Base-by-base conservation (phyloP, 2,888 invertebrate genomes). In the Drosophila helvetica region DNA sequence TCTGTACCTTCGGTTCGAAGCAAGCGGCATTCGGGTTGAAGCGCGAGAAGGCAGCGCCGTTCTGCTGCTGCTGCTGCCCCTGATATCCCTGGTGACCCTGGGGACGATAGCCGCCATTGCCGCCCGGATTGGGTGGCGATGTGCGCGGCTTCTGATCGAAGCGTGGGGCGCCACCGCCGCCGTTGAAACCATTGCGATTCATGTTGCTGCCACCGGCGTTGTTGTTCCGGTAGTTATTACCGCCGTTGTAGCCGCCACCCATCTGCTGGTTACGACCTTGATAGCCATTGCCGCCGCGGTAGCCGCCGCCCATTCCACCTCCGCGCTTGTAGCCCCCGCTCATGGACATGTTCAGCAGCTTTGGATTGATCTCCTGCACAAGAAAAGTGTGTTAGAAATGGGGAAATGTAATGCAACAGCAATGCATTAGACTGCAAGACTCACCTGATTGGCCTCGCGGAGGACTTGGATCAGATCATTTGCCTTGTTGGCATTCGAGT, bases 391-490 rank as follows among this genome's bases (percentile, higher is more conserved):
- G 46, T 17, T 8, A 33, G 15, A 9, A 6, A 18, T 10, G n/a
- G 8, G 45, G 19, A 15, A 8, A 27, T 17, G 48, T 18, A 53
- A 47, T 38, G 33, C n/a, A 15, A 50, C 15, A 27, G 12, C n/a
- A 17, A 33, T 8, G 0, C 10, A 18, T n/a, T n/a, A n/a, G n/a
- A n/a, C n/a, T n/a, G n/a, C 5, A 27, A 15, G 15, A 60, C 75
- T 80, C 75, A 94, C 94, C 93, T 99, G 98, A 90, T 98, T 98
- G 0, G 98, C 98, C 92, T 99, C 98, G 89, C 96, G 95, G 70
- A 99, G 93, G 58, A 98, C 98, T 79, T 96, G 95, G 88, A 99
- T 96, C 90, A 99, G 93, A 92, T 98, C 98, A 88, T 94, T 94
- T 5, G 98, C 98, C 94, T 98, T 98, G 81, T 96, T 96, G 43